Evolutionary conservation across 2,113 vertebrate genomes (phyloP).

Genomic region (Lophius piscatorius): DNA sequence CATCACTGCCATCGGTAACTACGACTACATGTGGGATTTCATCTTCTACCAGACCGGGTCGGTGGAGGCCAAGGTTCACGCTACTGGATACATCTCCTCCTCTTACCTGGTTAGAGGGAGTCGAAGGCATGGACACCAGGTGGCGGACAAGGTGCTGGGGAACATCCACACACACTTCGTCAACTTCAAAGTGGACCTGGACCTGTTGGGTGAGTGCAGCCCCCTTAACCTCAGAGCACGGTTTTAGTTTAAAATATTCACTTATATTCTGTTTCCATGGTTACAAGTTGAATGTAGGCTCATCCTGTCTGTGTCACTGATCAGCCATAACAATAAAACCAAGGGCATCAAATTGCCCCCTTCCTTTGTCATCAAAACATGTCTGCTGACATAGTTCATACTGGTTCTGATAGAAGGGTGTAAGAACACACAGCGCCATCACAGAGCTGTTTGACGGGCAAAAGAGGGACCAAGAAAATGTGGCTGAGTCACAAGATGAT

Average conservation of each 20-base stretch:
- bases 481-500: too few relatives aligned
- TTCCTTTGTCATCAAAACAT: too few relatives aligned
- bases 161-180: constrained; percentile 88
- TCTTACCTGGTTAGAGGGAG: constrained; percentile 75
- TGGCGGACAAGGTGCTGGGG: constrained; percentile 84
- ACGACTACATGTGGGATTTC: constrained; percentile 91
- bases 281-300: too few relatives aligned
- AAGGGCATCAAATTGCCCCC: too few relatives aligned
- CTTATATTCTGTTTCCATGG: too few relatives aligned
- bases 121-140: constrained; percentile 81
- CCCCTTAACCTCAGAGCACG: background rate
- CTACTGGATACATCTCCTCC: constrained; percentile 85
- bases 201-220: constrained; percentile 84
- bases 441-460: too few relatives aligned
- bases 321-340: too few relatives aligned
- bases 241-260: background rate
- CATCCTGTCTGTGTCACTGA: too few relatives aligned
- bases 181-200: constrained; percentile 90
- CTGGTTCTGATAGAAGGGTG: too few relatives aligned
- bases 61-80: constrained; percentile 87
- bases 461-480: too few relatives aligned
- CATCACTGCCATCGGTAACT: constrained; percentile 84
- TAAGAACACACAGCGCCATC: too few relatives aligned
- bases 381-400: too few relatives aligned
- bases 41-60: constrained; percentile 89